Conservation (phyloP, 2,888 invertebrate species). For the Ctena decussata region DNA sequence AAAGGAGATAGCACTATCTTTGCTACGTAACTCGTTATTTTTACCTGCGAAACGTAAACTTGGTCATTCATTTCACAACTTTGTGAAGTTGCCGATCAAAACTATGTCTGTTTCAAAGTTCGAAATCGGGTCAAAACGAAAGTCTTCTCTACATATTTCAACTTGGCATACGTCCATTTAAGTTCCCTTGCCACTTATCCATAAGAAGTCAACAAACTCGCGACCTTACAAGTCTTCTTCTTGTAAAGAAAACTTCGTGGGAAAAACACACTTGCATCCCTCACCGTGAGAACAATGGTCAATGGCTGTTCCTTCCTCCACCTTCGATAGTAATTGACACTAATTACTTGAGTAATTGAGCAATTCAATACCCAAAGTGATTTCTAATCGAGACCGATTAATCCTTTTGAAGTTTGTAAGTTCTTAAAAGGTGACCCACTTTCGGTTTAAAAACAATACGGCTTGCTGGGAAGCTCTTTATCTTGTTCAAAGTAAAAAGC, state of each 20-base stretch:
- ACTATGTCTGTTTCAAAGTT: slow-evolving; percentile 8
- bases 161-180: not conserved
- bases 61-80: slow-evolving; percentile 78
- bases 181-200: slow-evolving; percentile 4
- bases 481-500: not conserved
- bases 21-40: not conserved
- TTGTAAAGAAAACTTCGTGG: slow-evolving; percentile 83
- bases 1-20: not conserved
- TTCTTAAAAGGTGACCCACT: not conserved
- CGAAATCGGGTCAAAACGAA: slow-evolving; percentile 3
- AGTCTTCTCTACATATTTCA: not conserved
- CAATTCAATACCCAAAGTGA: not conserved
- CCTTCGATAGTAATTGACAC: slow-evolving; percentile 39
- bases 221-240: slow-evolving; percentile 31
- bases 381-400: not conserved
- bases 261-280: slow-evolving; percentile 85
- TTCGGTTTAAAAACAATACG: not conserved
- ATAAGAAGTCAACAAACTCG: not conserved
- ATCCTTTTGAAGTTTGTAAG: not conserved
- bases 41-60: slow-evolving; percentile 79
- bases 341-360: not conserved
- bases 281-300: slow-evolving; percentile 85
- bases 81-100: slow-evolving; percentile 51
- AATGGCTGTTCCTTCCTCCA: slow-evolving; percentile 73
- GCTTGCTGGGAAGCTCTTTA: not conserved